phyloP scores from a whole-genome alignment of 2,888 invertebrate genomes.

The Drosophila emarginata region DNA sequence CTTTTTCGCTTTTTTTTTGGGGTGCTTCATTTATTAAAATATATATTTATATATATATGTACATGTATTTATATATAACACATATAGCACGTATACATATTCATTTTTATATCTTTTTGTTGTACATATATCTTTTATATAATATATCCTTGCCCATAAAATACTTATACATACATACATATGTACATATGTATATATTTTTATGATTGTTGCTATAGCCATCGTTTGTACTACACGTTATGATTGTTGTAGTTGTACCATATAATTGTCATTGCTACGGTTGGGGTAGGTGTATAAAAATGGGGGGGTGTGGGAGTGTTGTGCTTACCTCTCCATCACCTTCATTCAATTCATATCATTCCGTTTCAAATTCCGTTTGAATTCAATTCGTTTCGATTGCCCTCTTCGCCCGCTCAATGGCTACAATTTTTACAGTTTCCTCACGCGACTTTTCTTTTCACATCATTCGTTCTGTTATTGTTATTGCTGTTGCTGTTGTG shows the following conservation, averaged over 20 bases:
- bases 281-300: conserved; percentile 10
- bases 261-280: conserved; percentile 39
- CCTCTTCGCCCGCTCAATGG: conserved; percentile 4
- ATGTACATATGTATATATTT: conserved; percentile 11
- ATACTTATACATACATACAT: background rate
- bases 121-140: conserved; percentile 14
- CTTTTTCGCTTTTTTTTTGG: conserved; percentile 25
- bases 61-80: conserved; percentile 14
- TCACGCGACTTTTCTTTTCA: conserved; percentile 9
- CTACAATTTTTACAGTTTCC: conserved; percentile 34
- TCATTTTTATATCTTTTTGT: conserved; percentile 17
- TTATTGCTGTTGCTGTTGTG: conserved; percentile 22
- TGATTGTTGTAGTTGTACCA: conserved; percentile 46
- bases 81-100: conserved; percentile 7
- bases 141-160: conserved; percentile 20
- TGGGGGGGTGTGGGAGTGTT: no score
- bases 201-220: conserved; percentile 26
- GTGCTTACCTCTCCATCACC: background rate
- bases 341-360: conserved; percentile 32
- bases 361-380: conserved; percentile 18
- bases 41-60: conserved; percentile 30
- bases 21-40: conserved; percentile 57
- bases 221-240: conserved; percentile 31
- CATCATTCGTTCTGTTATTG: background rate
- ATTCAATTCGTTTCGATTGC: conserved; percentile 40